A percentile compares a stretch with the other conserved stretches of the same genome.
phyloP scores from a whole-genome alignment of 2,888 invertebrate species.

The Dexiosoma caninum region DNA sequence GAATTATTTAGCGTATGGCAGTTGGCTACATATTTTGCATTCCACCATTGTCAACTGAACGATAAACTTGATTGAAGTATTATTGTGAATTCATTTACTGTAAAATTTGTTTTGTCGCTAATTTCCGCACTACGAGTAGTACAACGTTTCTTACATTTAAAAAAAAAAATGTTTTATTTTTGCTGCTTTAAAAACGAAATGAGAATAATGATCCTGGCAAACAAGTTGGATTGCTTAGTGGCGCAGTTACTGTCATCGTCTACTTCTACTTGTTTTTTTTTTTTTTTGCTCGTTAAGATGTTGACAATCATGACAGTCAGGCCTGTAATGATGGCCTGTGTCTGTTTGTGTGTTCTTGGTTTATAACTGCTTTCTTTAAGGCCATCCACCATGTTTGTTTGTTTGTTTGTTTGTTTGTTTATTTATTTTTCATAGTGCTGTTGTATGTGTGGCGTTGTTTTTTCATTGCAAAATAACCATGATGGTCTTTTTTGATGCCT shows the following conservation, averaged over 20 bases:
- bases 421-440: too few species aligned
- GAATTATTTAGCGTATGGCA: not conserved
- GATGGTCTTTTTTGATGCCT: not conserved
- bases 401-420: not conserved
- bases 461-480: not conserved
- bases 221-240: slow-evolving; percentile 4
- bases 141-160: not conserved
- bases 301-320: not conserved
- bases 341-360: not conserved
- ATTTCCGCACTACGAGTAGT: not conserved
- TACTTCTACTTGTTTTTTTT: too few species aligned
- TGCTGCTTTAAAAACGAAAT: not conserved
- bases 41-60: not conserved
- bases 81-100: not conserved
- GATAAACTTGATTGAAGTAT: slow-evolving; percentile 17
- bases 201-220: not conserved
- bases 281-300: not conserved
- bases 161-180: not conserved
- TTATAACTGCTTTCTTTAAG: not conserved
- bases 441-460: too few species aligned
- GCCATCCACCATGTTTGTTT: not conserved
- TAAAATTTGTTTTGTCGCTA: not conserved
- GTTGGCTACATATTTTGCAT: not conserved
- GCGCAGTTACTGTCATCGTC: not conserved
- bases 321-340: not conserved